A percentile compares a stretch with the other conserved stretches of the same genome.
Conservation (phyloP, 2,888 invertebrate species). For the Drosophila lacicola region DNA sequence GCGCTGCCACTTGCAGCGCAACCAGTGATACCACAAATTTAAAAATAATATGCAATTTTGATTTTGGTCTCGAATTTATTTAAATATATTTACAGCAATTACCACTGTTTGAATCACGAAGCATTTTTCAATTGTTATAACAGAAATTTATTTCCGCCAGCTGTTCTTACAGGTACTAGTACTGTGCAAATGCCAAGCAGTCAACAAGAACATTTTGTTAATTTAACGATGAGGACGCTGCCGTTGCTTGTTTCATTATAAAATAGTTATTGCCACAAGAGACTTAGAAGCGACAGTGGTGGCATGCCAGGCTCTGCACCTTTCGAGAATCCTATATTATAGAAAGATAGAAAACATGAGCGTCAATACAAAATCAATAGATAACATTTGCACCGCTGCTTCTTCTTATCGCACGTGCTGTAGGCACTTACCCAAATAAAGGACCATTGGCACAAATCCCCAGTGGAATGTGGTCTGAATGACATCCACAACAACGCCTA, state of each 20-base stretch:
- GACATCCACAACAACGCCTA: slow-evolving; percentile 87
- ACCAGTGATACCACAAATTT: slow-evolving; percentile 19
- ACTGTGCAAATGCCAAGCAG: slow-evolving; percentile 33
- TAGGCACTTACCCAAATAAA: slow-evolving; percentile 88
- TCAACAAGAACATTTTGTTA: slow-evolving; percentile 39
- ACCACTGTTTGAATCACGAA: background rate
- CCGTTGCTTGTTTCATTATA: slow-evolving; percentile 6
- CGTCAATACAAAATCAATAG: slow-evolving; percentile 24
- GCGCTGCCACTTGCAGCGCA: slow-evolving; percentile 24
- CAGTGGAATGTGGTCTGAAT: slow-evolving; percentile 89
- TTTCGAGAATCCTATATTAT: slow-evolving; percentile 88
- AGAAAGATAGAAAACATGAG: slow-evolving; percentile 23
- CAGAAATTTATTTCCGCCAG: slow-evolving; percentile 66
- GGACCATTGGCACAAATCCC: slow-evolving; percentile 89
- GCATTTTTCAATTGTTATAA: slow-evolving; percentile 24
- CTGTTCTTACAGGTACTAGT: slow-evolving; percentile 40
- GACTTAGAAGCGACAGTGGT: slow-evolving; percentile 84
- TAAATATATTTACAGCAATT: background rate
- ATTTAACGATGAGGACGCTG: slow-evolving; percentile 23
- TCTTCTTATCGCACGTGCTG: slow-evolving; percentile 51
- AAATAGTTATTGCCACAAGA: slow-evolving; percentile 83
- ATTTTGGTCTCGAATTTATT: background rate
- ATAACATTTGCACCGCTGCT: slow-evolving; percentile 15
- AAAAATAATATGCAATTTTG: background rate
- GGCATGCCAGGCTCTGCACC: slow-evolving; percentile 90